Evolutionary conservation across 1,140 invertebrate species (phyloP).

Genomic region (Psilanteris sp.): DNA sequence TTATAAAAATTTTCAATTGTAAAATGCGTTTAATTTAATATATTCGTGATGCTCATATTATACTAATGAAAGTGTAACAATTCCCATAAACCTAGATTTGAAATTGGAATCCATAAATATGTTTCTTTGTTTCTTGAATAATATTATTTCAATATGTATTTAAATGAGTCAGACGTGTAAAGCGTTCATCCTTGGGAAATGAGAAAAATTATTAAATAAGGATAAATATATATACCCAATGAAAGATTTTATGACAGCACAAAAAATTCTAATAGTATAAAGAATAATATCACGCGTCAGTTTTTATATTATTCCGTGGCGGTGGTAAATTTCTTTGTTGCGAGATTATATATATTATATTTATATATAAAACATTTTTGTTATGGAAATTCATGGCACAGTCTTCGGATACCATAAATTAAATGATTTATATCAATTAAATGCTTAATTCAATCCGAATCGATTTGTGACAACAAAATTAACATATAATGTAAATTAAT

Average conservation of each 20-base stretch:
- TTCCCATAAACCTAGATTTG: slow-evolving; percentile 27
- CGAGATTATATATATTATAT: too few species aligned
- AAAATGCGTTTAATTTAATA: background rate
- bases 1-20: background rate
- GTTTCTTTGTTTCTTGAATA: background rate
- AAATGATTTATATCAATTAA: too few species aligned
- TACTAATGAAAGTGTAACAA: slow-evolving; percentile 21
- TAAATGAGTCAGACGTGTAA: background rate
- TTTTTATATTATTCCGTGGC: too few species aligned
- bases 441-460: too few species aligned
- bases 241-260: background rate
- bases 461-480: too few species aligned
- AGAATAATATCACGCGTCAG: too few species aligned
- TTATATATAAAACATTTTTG: too few species aligned
- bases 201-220: background rate
- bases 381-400: too few species aligned
- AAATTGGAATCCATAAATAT: background rate
- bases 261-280: too few species aligned
- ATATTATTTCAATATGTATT: background rate
- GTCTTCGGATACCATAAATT: too few species aligned
- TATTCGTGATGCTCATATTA: slow-evolving; percentile 6
- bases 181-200: background rate
- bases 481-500: too few species aligned
- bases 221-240: background rate
- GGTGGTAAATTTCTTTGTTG: too few species aligned